Base-by-base conservation (phyloP, 1,140 invertebrate genomes). In the Carposina sasakii region DNA sequence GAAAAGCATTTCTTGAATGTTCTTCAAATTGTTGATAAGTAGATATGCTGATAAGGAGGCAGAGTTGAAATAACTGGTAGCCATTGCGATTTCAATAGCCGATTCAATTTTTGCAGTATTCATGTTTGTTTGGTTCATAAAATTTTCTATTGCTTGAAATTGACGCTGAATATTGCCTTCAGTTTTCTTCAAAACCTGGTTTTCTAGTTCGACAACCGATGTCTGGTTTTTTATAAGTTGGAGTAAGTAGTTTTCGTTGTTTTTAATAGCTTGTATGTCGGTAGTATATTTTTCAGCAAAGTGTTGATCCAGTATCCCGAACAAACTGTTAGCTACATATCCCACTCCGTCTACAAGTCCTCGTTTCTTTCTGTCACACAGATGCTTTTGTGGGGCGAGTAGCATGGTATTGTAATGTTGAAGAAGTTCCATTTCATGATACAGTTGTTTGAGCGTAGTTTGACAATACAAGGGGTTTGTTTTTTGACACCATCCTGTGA, bases 261-360 rank as follows among this genome's bases (percentile, higher is more conserved):
- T 13, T 16, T n/a, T 8, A 16, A 41, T 41, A 2, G 20, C 9
- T n/a, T 41, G 9, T 20, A 41, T 41, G 39, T 41, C 39, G 10
- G 8, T 21, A 10, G 20, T 15, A 22, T 41, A 41, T 41, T 41
- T 21, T 21, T 41, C 22, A 1, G 22, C 20, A 13, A 41, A 41
- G 1, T 15, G 8, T 4, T 41, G 6, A 10, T 41, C 39, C 12
- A 41, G 19, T 12, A 41, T 21, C 9, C 39, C 39, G 17, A 41
- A 41, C 23, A 41, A 24, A 1, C 17, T n/a, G 39, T 41, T 41
- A 20, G 39, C 39, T 9, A 41, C 16, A 21, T 41, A 41, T 12
- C 39, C 39, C 5, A 61, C 28, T 12, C 58, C 58, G 20, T 61
- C 41, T 16, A 57, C 36, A 16, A 57, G 39, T 10, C 58, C 54